Evolutionary conservation across 2,797 vertebrate genomes (phyloP).

Genomic region (Poecile montanus): DNA sequence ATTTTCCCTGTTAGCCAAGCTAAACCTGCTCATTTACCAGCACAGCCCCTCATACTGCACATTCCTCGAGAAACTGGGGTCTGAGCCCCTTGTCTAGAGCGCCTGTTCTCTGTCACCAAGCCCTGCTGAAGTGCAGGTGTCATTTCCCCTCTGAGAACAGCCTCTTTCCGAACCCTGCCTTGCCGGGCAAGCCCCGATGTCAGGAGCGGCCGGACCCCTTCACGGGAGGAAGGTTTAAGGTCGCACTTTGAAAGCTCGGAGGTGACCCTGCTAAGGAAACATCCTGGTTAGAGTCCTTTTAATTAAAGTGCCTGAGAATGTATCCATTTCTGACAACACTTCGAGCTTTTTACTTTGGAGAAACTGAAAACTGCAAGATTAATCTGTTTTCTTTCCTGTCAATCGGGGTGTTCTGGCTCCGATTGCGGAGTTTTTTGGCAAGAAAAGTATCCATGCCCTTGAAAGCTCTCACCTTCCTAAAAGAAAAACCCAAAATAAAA

Average conservation of each 20-base stretch:
- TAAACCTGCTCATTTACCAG: background rate
- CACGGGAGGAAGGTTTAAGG: rapidly evolving
- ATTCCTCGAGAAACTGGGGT: rapidly evolving
- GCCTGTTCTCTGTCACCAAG: background rate
- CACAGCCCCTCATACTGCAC: rapidly evolving
- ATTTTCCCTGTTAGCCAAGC: background rate
- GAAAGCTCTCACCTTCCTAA: background rate
- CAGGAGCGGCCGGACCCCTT: background rate
- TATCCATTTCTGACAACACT: background rate
- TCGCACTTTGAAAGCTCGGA: background rate
- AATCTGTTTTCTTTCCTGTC: background rate
- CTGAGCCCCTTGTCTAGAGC: background rate
- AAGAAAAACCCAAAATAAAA: background rate
- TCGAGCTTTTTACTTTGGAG: background rate
- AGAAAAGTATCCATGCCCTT: background rate
- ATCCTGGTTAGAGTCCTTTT: background rate
- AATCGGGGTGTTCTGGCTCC: background rate
- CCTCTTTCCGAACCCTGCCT: background rate
- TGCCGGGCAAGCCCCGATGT: rapidly evolving
- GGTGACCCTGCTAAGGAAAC: background rate
- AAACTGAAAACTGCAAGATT: background rate
- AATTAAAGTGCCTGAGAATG: slow-evolving; percentile 3
- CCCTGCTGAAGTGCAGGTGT: rapidly evolving
- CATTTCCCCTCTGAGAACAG: background rate
- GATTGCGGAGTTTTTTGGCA: background rate